phyloP scores from a whole-genome alignment of 2,797 vertebrate species.

The Dermochelys coriacea region DNA sequence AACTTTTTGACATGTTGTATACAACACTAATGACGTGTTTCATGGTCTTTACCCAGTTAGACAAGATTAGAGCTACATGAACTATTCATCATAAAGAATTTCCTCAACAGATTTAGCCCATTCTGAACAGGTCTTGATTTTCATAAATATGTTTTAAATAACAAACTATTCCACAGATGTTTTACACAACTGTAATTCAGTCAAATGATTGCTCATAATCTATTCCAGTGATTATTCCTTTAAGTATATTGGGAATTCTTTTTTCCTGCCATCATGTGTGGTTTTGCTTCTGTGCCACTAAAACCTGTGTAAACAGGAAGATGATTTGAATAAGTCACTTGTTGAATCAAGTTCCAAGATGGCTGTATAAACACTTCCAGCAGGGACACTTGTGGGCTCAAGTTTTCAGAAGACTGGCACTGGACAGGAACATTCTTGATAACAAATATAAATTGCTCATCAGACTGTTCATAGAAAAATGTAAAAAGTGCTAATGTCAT shows the following conservation, averaged over 20 bases:
- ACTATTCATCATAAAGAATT: background rate
- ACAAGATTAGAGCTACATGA: background rate
- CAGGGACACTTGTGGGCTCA: background rate
- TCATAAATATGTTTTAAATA: background rate
- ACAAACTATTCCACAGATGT: constrained; percentile 6
- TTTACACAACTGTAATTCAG: constrained; percentile 36
- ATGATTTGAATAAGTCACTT: background rate
- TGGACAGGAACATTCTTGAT: background rate
- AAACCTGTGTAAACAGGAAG: background rate
- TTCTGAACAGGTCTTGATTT: background rate
- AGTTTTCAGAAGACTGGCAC: background rate
- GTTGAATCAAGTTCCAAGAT: background rate
- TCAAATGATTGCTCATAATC: constrained; percentile 41
- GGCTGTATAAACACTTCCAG: background rate
- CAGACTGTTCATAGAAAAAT: background rate
- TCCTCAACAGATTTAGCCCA: background rate
- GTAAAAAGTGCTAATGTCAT: background rate
- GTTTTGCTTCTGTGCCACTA: background rate
- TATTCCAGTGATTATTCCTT: constrained; percentile 21
- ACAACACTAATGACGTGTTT: background rate
- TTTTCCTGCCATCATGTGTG: background rate
- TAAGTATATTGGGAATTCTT: background rate
- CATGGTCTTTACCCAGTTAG: background rate
- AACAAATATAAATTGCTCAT: background rate
- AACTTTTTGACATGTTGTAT: background rate